A percentile compares a stretch with the other conserved stretches of the same genome.
Evolutionary conservation across 2,113 vertebrate species (phyloP).

Genomic region (Etheostoma spectabile): DNA sequence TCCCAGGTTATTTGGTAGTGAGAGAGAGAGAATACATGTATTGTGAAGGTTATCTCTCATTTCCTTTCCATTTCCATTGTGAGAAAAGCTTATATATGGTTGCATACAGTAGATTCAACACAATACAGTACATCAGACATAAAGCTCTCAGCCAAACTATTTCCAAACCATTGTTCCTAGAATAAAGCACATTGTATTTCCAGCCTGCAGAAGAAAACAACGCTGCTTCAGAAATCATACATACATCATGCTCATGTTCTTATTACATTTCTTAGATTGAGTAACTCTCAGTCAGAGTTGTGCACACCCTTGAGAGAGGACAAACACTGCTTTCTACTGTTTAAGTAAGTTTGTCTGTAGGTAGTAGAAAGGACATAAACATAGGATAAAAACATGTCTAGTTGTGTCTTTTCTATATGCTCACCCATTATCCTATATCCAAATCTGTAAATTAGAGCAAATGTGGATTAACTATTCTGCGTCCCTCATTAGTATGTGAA

Average conservation of each 20-base stretch:
- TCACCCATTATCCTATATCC: conserved; percentile 2
- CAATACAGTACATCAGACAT: background rate
- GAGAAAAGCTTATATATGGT: background rate
- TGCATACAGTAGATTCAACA: background rate
- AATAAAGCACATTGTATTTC: conserved; percentile 1
- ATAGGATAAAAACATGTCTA: background rate
- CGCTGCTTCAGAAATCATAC: background rate
- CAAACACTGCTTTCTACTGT: conserved; percentile 12
- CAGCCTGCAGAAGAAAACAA: background rate
- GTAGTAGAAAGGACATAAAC: background rate
- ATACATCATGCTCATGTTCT: background rate
- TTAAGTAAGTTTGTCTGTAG: conserved; percentile 3
- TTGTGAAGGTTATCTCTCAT: conserved; percentile 19
- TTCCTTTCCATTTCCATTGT: background rate
- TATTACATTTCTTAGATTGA: conserved; percentile 26
- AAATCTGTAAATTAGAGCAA: conserved; percentile 41
- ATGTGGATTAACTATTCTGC: conserved; percentile 23
- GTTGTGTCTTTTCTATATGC: conserved; percentile 6
- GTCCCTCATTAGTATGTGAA: conserved; percentile 8
- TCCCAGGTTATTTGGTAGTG: conserved; percentile 15
- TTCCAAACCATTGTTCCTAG: background rate
- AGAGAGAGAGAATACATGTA: conserved; percentile 2
- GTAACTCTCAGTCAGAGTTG: background rate
- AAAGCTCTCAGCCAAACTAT: background rate
- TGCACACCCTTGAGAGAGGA: conserved; percentile 15